phyloP scores from a whole-genome alignment of 1,140 invertebrate species.

The Lutraria rhynchaena region DNA sequence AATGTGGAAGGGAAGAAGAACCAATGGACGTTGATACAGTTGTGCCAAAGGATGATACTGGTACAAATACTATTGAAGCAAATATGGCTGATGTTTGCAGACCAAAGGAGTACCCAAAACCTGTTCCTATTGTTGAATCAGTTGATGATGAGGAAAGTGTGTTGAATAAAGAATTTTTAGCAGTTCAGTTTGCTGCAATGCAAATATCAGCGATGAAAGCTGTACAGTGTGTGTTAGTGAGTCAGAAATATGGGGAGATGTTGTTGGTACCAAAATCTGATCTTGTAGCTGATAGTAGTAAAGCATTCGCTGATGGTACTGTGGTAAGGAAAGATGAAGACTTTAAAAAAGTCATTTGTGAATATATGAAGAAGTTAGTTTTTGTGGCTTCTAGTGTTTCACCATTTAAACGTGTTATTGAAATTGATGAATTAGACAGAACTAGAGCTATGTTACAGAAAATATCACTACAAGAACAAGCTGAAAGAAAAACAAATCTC shows the following conservation, averaged over 20 bases:
- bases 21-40: slow-evolving; percentile 22
- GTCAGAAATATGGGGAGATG: slow-evolving; percentile 84
- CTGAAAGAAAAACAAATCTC: slow-evolving; percentile 75
- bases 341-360: slow-evolving; percentile 75
- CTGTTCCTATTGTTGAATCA: background rate
- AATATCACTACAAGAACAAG: slow-evolving; percentile 80
- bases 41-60: background rate
- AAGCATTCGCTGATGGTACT: slow-evolving; percentile 72
- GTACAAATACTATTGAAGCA: background rate
- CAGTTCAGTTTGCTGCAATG: slow-evolving; percentile 77
- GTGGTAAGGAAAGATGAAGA: slow-evolving; percentile 82
- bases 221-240: slow-evolving; percentile 83
- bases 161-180: slow-evolving; percentile 62
- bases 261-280: slow-evolving; percentile 83
- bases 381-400: slow-evolving; percentile 78
- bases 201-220: slow-evolving; percentile 86
- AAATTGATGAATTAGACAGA: slow-evolving; percentile 83
- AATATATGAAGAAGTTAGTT: slow-evolving; percentile 80
- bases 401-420: slow-evolving; percentile 82
- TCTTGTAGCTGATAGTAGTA: slow-evolving; percentile 71
- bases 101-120: slow-evolving; percentile 2
- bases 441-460: slow-evolving; percentile 84
- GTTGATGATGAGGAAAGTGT: background rate
- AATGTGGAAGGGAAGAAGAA: slow-evolving; percentile 1
- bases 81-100: background rate